phyloP scores from a whole-genome alignment of 2,797 vertebrate genomes.

The Sebastes paucispinis region DNA sequence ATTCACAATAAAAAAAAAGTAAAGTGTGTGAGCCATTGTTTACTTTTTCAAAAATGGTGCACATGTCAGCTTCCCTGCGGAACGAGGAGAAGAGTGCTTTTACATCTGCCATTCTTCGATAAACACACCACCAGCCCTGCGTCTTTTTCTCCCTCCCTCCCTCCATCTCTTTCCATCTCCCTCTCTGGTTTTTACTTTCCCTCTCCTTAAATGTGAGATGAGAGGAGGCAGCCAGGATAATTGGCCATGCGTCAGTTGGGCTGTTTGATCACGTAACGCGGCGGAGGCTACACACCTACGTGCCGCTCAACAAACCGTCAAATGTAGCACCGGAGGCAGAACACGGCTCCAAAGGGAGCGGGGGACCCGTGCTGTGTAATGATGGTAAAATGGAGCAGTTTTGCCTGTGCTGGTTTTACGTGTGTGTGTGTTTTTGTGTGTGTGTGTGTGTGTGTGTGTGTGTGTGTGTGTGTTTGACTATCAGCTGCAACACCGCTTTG shows the following conservation, averaged over 20 bases:
- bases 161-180: constrained; percentile 64
- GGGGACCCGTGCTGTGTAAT: constrained; percentile 81
- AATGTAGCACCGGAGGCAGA: constrained; percentile 83
- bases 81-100: constrained; percentile 70
- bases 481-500: constrained; percentile 72
- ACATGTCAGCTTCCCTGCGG: constrained; percentile 77
- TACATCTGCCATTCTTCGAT: constrained; percentile 81
- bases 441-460: constrained; percentile 18
- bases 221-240: constrained; percentile 81
- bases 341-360: constrained; percentile 81
- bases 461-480: constrained; percentile 46
- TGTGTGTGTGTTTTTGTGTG: constrained; percentile 17
- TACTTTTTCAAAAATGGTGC: constrained; percentile 77
- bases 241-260: constrained; percentile 81
- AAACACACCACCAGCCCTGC: constrained; percentile 75
- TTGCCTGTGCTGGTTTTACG: constrained; percentile 71
- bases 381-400: constrained; percentile 79
- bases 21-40: constrained; percentile 75
- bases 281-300: constrained; percentile 80
- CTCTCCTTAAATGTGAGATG: constrained; percentile 80
- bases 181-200: constrained; percentile 74
- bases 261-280: constrained; percentile 80
- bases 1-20: constrained; percentile 53
- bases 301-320: constrained; percentile 83
- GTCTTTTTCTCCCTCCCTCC: constrained; percentile 42